phyloP scores from a whole-genome alignment of 1,140 invertebrate species.

The Thalassaphorura encarpata region DNA sequence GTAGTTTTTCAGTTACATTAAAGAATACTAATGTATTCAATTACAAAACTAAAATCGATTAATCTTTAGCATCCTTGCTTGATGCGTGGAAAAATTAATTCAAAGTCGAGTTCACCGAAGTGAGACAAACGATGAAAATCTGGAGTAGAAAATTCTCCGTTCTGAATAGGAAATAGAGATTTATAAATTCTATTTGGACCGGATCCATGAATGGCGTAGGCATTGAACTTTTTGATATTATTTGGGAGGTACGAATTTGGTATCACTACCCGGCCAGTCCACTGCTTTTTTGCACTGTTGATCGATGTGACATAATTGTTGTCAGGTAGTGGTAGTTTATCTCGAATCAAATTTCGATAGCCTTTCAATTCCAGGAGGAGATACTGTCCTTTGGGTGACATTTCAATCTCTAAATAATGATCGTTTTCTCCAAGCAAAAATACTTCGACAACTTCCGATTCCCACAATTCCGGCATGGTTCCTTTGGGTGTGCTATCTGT shows the following conservation, averaged over 20 bases:
- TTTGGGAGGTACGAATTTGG: constrained; percentile 40
- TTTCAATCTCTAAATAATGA: constrained; percentile 45
- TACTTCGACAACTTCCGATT: constrained; percentile 34
- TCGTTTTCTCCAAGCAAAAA: constrained; percentile 37
- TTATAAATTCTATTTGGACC: constrained; percentile 41
- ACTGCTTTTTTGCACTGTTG: constrained; percentile 26
- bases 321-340: constrained; percentile 19
- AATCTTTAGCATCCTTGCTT: too few species aligned
- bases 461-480: constrained; percentile 24
- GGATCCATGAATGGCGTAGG: constrained; percentile 48
- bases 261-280: constrained; percentile 40
- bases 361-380: constrained; percentile 41
- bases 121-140: constrained; percentile 36
- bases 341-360: constrained; percentile 34
- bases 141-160: constrained; percentile 35
- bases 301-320: not conserved
- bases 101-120: constrained; percentile 19
- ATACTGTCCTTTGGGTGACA: constrained; percentile 42
- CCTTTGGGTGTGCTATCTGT: not conserved
- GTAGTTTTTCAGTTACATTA: too few species aligned
- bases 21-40: too few species aligned
- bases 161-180: constrained; percentile 42
- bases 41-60: too few species aligned
- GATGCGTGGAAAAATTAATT: too few species aligned
- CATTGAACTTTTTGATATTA: constrained; percentile 45